Percentiles rank a stretch among this genome's conserved stretches.
phyloP scores from a whole-genome alignment of 1,140 invertebrate genomes.

The Drosophila subobscura region DNA sequence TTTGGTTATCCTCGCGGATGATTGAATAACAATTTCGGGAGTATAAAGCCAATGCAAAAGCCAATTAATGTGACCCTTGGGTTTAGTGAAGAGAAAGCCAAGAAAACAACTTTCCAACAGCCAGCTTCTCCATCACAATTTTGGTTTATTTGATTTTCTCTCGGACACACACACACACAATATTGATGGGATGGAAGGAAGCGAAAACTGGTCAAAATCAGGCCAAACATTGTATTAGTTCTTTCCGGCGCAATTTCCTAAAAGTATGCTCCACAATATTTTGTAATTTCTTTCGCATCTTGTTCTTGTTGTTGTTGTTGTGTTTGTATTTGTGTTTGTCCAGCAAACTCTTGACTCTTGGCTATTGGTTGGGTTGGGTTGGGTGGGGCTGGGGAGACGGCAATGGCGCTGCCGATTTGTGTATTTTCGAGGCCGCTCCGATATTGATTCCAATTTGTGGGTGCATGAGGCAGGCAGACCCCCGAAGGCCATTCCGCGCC shows the following conservation, averaged over 20 bases:
- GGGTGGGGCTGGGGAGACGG: background rate
- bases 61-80: no score
- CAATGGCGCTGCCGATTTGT: constrained; percentile 18
- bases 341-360: constrained; percentile 4
- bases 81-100: no score
- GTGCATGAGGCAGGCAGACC: background rate
- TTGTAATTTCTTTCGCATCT: constrained; percentile 46
- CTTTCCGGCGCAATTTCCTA: constrained; percentile 46
- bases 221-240: constrained; percentile 32
- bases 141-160: constrained; percentile 25
- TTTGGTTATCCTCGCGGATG: constrained; percentile 13
- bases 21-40: constrained; percentile 2
- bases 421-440: constrained; percentile 40
- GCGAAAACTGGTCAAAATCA: constrained; percentile 24
- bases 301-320: background rate
- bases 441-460: constrained; percentile 50
- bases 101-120: no score
- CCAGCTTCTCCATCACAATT: no score
- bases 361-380: background rate
- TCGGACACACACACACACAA: constrained; percentile 6
- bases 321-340: constrained; percentile 24
- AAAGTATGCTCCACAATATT: constrained; percentile 60
- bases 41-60: no score
- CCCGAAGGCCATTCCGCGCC: constrained; percentile 42
- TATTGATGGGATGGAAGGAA: background rate